These are phyloP conservation scores for Heptranchias perlo DNA, from an alignment of 2,113 vertebrate species.

Conservation along the genomic window DNA sequence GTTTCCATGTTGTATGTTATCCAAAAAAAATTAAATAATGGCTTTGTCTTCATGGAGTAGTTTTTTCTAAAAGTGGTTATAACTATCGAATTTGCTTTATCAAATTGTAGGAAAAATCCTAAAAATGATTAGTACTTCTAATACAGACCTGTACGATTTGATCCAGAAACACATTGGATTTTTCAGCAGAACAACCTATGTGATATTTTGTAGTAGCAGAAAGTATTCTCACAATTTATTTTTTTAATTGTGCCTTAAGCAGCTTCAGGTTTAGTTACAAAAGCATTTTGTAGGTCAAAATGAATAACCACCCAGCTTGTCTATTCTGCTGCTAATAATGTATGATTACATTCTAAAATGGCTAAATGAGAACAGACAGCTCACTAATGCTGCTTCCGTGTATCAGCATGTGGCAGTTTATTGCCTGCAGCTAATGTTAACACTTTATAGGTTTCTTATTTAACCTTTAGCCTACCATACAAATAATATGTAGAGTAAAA, in stretches of 20 bases:
- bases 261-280: constrained; percentile 14
- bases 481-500: constrained; percentile 30
- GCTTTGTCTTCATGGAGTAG: not conserved
- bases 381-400: constrained; percentile 35
- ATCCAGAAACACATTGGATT: not conserved
- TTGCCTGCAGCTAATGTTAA: constrained; percentile 27
- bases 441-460: constrained; percentile 27
- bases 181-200: not conserved
- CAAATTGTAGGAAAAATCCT: not conserved
- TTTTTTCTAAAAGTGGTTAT: not conserved
- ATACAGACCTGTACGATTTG: not conserved
- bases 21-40: not conserved
- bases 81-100: not conserved
- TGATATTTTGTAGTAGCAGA: not conserved
- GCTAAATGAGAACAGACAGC: constrained; percentile 30
- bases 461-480: constrained; percentile 35
- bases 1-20: not conserved
- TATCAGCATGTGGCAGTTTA: constrained; percentile 33
- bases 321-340: constrained; percentile 34
- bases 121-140: not conserved
- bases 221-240: not conserved
- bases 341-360: constrained; percentile 34
- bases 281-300: constrained; percentile 32
- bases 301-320: constrained; percentile 30
- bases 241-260: constrained; percentile 12